A percentile compares a stretch with the other conserved stretches of the same genome.
Conservation (phyloP, 2,113 vertebrate species). For the Corvus cornix region DNA sequence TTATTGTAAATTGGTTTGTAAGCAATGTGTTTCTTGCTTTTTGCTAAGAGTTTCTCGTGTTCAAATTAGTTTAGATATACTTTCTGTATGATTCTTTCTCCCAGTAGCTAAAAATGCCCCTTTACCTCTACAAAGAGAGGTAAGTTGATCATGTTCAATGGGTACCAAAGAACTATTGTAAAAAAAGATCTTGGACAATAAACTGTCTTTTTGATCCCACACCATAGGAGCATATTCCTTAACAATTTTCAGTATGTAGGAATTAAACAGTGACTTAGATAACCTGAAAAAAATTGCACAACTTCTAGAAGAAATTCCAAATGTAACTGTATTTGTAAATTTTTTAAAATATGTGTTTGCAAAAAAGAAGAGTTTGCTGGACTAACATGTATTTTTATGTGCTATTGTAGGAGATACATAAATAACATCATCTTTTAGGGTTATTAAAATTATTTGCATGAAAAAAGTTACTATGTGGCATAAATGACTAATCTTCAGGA, state of each 20-base stretch:
- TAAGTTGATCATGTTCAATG: background rate
- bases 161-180: background rate
- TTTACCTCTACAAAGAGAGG: background rate
- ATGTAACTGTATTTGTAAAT: background rate
- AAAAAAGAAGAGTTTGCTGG: background rate
- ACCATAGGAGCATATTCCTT: background rate
- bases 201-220: background rate
- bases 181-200: background rate
- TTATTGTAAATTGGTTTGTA: background rate
- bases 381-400: background rate
- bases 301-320: background rate
- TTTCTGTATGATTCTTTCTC: background rate
- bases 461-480: background rate
- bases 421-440: background rate
- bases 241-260: background rate
- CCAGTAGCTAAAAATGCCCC: background rate
- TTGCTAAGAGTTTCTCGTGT: background rate
- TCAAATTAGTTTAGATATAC: background rate
- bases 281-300: background rate
- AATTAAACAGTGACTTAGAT: background rate
- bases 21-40: background rate
- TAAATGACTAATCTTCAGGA: background rate
- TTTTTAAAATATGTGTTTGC: accelerated
- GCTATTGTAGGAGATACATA: background rate
- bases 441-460: background rate